These are phyloP conservation scores for Cephalopterus ornatus DNA, from an alignment of 2,113 vertebrate species.

Conservation along the genomic window DNA sequence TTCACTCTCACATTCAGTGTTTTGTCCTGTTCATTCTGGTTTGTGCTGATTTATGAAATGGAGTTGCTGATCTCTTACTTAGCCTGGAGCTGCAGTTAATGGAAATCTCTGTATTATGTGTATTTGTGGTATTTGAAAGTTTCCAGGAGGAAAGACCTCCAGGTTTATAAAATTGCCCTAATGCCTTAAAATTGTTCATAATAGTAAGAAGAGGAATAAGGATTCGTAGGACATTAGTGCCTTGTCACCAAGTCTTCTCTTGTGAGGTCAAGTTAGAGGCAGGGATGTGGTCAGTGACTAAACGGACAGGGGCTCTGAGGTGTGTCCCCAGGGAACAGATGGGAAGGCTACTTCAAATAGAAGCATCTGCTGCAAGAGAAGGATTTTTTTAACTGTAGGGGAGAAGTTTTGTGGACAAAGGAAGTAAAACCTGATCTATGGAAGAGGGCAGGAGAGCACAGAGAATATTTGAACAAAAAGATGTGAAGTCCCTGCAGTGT, in stretches of 20 bases:
- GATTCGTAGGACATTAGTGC: background rate
- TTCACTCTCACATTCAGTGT: background rate
- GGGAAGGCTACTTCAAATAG: background rate
- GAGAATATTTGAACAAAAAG: background rate
- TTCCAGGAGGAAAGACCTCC: background rate
- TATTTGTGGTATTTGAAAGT: background rate
- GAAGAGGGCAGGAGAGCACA: background rate
- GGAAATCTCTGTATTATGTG: background rate
- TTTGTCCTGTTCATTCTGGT: background rate
- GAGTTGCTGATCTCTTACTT: slow-evolving; percentile 20
- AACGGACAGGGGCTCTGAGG: background rate
- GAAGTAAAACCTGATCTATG: background rate
- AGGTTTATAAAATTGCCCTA: background rate
- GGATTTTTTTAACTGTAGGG: background rate
- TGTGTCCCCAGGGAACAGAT: background rate
- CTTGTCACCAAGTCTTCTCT: background rate
- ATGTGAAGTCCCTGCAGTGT: background rate
- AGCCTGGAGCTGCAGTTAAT: slow-evolving; percentile 11
- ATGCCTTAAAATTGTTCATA: background rate
- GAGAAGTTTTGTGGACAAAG: background rate
- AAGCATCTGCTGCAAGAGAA: background rate
- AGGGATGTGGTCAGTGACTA: background rate
- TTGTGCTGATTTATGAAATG: background rate
- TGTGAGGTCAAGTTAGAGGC: background rate
- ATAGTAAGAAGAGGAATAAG: background rate